phyloP scores from a whole-genome alignment of 2,888 invertebrate genomes.

The Apoderus coryli region DNA sequence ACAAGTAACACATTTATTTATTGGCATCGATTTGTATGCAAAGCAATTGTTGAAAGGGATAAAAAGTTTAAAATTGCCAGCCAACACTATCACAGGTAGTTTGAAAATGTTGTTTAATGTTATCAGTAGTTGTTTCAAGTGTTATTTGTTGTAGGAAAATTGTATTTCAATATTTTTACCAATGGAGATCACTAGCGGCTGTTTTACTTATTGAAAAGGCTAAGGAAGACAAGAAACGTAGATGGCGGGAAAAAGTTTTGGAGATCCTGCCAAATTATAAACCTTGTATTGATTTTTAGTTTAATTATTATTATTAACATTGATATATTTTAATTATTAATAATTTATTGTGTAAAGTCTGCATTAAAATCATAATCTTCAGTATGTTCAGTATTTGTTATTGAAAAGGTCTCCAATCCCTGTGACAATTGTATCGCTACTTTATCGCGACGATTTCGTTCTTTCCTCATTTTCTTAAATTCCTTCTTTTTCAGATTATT shows the following conservation, averaged over 20 bases:
- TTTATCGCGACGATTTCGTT: conserved; percentile 42
- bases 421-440: conserved; percentile 46
- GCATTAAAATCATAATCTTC: conserved; percentile 49
- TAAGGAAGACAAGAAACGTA: conserved; percentile 50
- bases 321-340: conserved; percentile 11
- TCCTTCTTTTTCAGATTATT: conserved; percentile 46
- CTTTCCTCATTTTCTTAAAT: conserved; percentile 53
- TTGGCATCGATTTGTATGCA: conserved; percentile 25
- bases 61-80: conserved; percentile 29
- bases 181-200: conserved; percentile 51
- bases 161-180: conserved; percentile 33
- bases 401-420: conserved; percentile 45
- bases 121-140: conserved; percentile 3
- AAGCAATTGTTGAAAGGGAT: conserved; percentile 20
- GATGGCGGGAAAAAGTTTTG: conserved; percentile 57
- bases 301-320: conserved; percentile 6
- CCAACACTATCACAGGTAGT: conserved; percentile 37
- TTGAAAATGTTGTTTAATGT: background rate
- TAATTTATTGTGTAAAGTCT: no score
- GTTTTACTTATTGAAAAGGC: conserved; percentile 48
- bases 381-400: conserved; percentile 19
- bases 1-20: conserved; percentile 23
- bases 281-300: conserved; percentile 29
- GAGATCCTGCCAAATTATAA: conserved; percentile 55
- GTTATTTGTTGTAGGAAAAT: conserved; percentile 26